phyloP scores from a whole-genome alignment of 2,888 invertebrate genomes.

The Philereme vetulata region DNA sequence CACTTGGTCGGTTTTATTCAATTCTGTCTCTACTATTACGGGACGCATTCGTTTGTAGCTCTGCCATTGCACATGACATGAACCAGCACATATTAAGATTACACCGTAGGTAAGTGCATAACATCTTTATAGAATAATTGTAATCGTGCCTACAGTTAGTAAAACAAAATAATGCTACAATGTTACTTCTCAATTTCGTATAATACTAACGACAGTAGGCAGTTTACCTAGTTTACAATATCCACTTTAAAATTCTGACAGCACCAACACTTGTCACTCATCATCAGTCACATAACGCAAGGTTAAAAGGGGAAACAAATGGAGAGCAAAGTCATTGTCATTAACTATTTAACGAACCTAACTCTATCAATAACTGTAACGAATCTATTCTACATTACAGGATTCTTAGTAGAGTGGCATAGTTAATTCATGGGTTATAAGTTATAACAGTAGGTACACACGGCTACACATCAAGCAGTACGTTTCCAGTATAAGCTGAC shows the following conservation, averaged over 20 bases:
- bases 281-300: slow-evolving; percentile 28
- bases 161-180: too few relatives aligned
- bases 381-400: background rate
- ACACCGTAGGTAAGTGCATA: background rate
- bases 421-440: too few relatives aligned
- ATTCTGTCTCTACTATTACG: too few relatives aligned
- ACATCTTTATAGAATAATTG: background rate
- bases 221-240: background rate
- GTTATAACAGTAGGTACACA: too few relatives aligned
- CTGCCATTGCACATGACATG: slow-evolving; percentile 18
- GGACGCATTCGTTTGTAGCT: slow-evolving; percentile 1
- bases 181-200: too few relatives aligned
- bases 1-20: too few relatives aligned
- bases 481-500: too few relatives aligned
- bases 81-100: slow-evolving; percentile 14
- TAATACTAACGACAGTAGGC: too few relatives aligned
- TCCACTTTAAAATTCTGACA: background rate
- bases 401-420: too few relatives aligned
- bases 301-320: slow-evolving; percentile 40
- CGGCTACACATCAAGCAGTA: too few relatives aligned
- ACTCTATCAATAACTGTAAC: background rate
- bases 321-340: slow-evolving; percentile 55
- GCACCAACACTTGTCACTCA: background rate
- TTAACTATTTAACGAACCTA: slow-evolving; percentile 47
- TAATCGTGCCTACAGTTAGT: too few relatives aligned